Evolutionary conservation across 2,888 invertebrate genomes (phyloP).

Genomic region (Ligdia adustata): DNA sequence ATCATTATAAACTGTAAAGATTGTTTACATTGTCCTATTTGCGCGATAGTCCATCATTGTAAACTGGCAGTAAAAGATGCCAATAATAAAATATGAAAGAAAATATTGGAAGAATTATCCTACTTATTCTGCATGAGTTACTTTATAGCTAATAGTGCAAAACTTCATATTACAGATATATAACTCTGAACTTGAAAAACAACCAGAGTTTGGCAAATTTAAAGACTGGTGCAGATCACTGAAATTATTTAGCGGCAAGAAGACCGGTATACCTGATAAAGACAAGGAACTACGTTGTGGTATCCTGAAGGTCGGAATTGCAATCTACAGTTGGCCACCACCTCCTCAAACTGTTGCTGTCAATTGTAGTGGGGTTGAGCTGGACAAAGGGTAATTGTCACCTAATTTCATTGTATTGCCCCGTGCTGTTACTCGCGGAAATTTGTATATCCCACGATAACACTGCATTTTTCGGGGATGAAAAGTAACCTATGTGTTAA

Average conservation of each 20-base stretch:
- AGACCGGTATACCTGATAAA: conserved; percentile 65
- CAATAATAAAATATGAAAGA: too few relatives aligned
- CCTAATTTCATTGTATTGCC: neutral
- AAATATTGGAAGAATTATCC: too few relatives aligned
- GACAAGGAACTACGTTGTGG: conserved; percentile 66
- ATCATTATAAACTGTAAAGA: too few relatives aligned
- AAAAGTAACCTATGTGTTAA: too few relatives aligned
- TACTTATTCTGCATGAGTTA: too few relatives aligned
- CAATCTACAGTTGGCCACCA: conserved; percentile 88
- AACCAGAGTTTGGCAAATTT: conserved; percentile 86
- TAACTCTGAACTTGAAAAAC: conserved; percentile 86
- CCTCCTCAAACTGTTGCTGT: conserved; percentile 77
- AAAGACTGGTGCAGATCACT: conserved; percentile 87
- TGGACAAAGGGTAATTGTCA: conserved; percentile 81
- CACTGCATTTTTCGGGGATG: too few relatives aligned
- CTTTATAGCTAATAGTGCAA: too few relatives aligned
- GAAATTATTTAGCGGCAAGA: conserved; percentile 85
- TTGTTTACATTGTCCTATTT: too few relatives aligned
- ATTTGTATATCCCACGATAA: too few relatives aligned
- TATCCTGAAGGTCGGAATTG: conserved; percentile 64
- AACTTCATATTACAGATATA: conserved; percentile 76
- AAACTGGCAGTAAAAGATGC: too few relatives aligned
- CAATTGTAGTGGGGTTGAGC: conserved; percentile 76
- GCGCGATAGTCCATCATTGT: too few relatives aligned
- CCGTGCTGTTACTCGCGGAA: too few relatives aligned